phyloP scores from a whole-genome alignment of 1,140 invertebrate species.

The Epicauta chinensis region DNA sequence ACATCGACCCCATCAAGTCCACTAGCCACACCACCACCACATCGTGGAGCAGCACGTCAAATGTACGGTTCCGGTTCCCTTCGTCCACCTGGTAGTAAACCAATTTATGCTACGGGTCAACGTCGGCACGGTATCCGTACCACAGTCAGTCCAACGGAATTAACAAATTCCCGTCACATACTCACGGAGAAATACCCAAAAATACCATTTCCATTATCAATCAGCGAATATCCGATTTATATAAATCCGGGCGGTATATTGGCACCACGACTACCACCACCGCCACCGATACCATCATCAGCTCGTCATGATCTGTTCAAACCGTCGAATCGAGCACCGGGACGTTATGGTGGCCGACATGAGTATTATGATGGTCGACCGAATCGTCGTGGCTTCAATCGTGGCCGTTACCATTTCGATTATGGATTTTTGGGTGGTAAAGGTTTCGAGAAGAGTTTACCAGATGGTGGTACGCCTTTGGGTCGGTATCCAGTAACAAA shows the following conservation, averaged over 20 bases:
- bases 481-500: background rate
- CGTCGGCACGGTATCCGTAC: conserved; percentile 28
- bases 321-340: conserved; percentile 14
- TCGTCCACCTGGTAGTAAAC: conserved; percentile 39
- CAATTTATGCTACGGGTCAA: conserved; percentile 26
- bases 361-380: conserved; percentile 25
- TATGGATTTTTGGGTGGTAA: conserved; percentile 23
- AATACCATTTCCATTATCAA: conserved; percentile 5
- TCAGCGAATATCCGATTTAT: conserved; percentile 2
- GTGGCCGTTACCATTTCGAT: conserved; percentile 22
- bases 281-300: conserved; percentile 1
- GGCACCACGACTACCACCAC: background rate
- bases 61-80: conserved; percentile 53
- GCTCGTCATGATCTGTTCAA: background rate
- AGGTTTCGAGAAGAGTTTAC: conserved; percentile 10
- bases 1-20: background rate
- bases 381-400: conserved; percentile 14
- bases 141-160: conserved; percentile 23
- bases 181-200: conserved; percentile 1
- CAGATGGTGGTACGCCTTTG: background rate
- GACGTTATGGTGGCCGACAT: conserved; percentile 20
- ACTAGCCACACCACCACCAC: conserved; percentile 31
- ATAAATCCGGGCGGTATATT: background rate
- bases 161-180: conserved; percentile 2
- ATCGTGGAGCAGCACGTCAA: conserved; percentile 50